Conservation (phyloP, 1,140 invertebrate species). For the Drosophila ercepeae region DNA sequence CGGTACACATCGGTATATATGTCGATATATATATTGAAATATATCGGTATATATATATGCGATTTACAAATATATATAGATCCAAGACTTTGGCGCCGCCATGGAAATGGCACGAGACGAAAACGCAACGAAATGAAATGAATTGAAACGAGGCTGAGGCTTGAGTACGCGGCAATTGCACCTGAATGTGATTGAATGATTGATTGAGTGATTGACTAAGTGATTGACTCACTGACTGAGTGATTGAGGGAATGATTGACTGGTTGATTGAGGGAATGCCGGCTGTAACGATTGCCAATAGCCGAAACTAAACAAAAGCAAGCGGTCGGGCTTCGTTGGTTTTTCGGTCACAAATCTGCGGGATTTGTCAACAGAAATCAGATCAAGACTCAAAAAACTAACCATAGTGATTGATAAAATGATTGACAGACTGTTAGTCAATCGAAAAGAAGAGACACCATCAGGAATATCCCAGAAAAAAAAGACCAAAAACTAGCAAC, state of each 20-base stretch:
- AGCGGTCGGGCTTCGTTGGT: slow-evolving; percentile 35
- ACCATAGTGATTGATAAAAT: not conserved
- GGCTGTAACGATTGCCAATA: slow-evolving; percentile 57
- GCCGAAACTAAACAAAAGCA: slow-evolving; percentile 19
- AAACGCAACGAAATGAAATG: slow-evolving; percentile 42
- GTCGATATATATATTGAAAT: not conserved
- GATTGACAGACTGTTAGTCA: no score
- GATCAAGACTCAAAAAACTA: not conserved
- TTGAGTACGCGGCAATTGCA: slow-evolving; percentile 67
- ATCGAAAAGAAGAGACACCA: no score
- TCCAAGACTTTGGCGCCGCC: slow-evolving; percentile 34
- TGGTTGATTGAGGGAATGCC: not conserved
- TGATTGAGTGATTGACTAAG: not conserved
- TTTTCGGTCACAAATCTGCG: slow-evolving; percentile 23
- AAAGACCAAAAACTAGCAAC: no score
- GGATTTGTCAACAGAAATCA: slow-evolving; percentile 41
- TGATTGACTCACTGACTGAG: not conserved
- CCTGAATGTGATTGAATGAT: slow-evolving; percentile 13
- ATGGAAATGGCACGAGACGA: slow-evolving; percentile 55
- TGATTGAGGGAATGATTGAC: not conserved
- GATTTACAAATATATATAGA: not conserved
- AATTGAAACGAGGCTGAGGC: slow-evolving; percentile 43
- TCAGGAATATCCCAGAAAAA: no score
- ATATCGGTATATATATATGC: not conserved
- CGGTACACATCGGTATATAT: not conserved